A percentile compares a stretch with the other conserved stretches of the same genome.
Evolutionary conservation across 2,113 vertebrate species (phyloP).

Genomic region (Xenotilapia flavipinnis): DNA sequence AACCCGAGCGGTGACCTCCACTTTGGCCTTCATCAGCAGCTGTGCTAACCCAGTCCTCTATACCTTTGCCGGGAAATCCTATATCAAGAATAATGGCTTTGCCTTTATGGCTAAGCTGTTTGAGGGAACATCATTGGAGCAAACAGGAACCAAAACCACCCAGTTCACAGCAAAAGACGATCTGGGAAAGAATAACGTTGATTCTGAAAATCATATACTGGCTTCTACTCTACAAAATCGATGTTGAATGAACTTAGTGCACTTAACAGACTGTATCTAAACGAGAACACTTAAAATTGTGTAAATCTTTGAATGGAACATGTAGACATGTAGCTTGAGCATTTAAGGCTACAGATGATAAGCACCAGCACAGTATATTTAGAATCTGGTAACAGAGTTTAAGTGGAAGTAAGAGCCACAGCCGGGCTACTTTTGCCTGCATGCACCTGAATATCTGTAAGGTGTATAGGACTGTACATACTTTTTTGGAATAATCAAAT

Average conservation of each 20-base stretch:
- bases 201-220: fast-evolving
- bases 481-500: not conserved
- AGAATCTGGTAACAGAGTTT: not conserved
- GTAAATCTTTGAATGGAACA: fast-evolving
- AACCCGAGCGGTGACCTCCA: conserved; percentile 47
- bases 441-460: not conserved
- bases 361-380: not conserved
- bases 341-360: not conserved
- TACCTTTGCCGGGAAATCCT: conserved; percentile 70
- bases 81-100: conserved; percentile 66
- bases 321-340: not conserved
- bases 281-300: not conserved
- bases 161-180: not conserved
- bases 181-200: not conserved
- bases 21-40: conserved; percentile 74
- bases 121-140: conserved; percentile 55
- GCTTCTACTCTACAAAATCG: fast-evolving
- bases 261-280: not conserved
- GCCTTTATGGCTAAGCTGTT: conserved; percentile 74
- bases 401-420: not conserved
- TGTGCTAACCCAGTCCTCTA: conserved; percentile 74
- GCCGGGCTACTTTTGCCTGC: not conserved
- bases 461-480: not conserved
- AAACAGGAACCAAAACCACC: not conserved
- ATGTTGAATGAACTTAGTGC: not conserved